phyloP scores from a whole-genome alignment of 1,140 invertebrate genomes.

The Lucilia sericata region DNA sequence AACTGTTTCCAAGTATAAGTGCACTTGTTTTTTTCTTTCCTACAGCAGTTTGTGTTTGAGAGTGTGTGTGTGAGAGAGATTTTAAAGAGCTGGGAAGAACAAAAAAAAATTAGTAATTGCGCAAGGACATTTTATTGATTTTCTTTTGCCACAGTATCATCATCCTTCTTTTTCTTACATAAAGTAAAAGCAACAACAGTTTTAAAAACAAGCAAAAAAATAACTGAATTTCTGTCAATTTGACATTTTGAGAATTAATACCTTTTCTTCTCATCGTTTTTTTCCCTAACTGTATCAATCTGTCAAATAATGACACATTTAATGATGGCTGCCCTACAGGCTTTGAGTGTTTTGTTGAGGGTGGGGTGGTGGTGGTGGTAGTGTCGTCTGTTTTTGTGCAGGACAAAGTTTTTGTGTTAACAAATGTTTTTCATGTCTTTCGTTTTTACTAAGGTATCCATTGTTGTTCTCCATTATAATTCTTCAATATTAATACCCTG shows the following conservation, averaged over 20 bases:
- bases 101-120: conserved; percentile 38
- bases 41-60: background rate
- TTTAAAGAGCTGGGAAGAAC: background rate
- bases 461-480: background rate
- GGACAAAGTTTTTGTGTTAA: background rate
- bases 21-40: background rate
- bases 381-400: background rate
- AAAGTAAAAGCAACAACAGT: no score
- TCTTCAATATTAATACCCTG: no score
- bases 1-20: conserved; percentile 26
- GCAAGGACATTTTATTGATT: conserved; percentile 38
- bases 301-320: background rate
- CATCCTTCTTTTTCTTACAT: background rate
- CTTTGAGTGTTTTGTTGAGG: background rate
- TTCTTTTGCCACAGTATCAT: background rate
- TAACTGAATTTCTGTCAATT: background rate
- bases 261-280: background rate
- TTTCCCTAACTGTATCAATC: no score
- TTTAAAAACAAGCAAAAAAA: background rate
- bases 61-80: background rate
- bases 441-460: background rate
- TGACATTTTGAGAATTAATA: background rate
- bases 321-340: background rate
- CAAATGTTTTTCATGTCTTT: background rate
- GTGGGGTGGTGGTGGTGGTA: no score